These are phyloP conservation scores for Xerus rutilus DNA, from an alignment of 2,797 vertebrate genomes.

Conservation along the genomic window DNA sequence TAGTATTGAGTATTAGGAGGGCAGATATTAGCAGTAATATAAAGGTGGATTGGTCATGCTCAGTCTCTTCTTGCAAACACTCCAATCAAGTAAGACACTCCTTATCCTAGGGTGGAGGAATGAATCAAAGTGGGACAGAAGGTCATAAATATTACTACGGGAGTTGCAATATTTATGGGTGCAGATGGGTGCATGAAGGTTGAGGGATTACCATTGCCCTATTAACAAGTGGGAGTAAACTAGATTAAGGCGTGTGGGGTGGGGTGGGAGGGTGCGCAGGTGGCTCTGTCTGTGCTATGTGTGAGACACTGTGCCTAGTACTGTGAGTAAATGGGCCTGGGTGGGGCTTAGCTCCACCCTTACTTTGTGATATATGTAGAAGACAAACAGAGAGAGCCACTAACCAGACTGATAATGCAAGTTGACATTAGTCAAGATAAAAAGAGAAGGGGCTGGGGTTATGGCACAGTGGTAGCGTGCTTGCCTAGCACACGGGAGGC, in stretches of 20 bases:
- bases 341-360: background rate
- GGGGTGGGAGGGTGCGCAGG: background rate
- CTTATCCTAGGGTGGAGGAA: background rate
- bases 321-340: accelerated
- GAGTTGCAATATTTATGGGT: too few species aligned
- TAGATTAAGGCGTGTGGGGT: background rate
- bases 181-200: accelerated
- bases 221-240: background rate
- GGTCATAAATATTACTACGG: background rate
- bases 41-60: background rate
- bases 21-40: background rate
- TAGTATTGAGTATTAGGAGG: background rate
- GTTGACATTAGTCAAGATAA: background rate
- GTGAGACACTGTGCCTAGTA: background rate
- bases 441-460: too few species aligned
- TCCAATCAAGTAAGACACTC: background rate
- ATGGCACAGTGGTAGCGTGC: too few species aligned
- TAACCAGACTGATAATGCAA: background rate
- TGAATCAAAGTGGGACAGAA: background rate
- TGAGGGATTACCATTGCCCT: background rate
- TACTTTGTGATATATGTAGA: background rate
- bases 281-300: too few species aligned
- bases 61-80: background rate
- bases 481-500: too few species aligned
- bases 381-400: background rate